Evolutionary conservation across 2,888 invertebrate species (phyloP), one percentile per base, ranked within the genome.

Genomic region (Erebia palarica): DNA sequence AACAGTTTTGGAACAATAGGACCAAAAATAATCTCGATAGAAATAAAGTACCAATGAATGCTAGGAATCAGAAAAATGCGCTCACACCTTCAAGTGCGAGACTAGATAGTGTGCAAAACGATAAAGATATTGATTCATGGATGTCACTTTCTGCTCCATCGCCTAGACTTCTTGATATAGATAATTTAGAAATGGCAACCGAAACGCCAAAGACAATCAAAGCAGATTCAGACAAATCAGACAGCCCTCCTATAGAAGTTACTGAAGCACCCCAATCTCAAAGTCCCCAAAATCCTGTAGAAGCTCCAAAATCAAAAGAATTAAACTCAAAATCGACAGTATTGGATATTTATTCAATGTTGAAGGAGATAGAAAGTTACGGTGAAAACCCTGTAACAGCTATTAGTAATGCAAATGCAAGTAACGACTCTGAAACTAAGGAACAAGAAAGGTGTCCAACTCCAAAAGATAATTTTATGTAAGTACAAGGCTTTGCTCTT

Each of bases 41-140:
- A 74, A 80, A 75, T 68, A 75, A 76, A 8, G 70, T 79, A 42
- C 77, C 81, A 18, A 76, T 77, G 8, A 79, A 77, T 69, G 78
- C 88, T 58, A 88, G 86, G 58, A 84, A 84, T 13, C 87, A 89
- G 27, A 90, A 85, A 68, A 89, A 85, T 73, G 72, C 84, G 71
- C 86, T 84, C 49, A 78, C 83, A 63, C 91, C 92, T 1, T 74
- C 87, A 16, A 93, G 92, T 68, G 91, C 93, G 65, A 87, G 93
- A 76, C 86, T 91, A 68, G 91, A 91, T 61, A 82, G 86, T 51
- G 89, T 92, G 2, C 86, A 92, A 71, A 88, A 89, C 61, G 93
- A 94, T 66, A 91, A 88, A 82, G 94, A 94, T 72, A 82, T 94
- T 47, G 93, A 92, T 75, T 93, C 94, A 0, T 94, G 94, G 94